Conservation (phyloP, 2,113 vertebrate species). For the Callipepla squamata region DNA sequence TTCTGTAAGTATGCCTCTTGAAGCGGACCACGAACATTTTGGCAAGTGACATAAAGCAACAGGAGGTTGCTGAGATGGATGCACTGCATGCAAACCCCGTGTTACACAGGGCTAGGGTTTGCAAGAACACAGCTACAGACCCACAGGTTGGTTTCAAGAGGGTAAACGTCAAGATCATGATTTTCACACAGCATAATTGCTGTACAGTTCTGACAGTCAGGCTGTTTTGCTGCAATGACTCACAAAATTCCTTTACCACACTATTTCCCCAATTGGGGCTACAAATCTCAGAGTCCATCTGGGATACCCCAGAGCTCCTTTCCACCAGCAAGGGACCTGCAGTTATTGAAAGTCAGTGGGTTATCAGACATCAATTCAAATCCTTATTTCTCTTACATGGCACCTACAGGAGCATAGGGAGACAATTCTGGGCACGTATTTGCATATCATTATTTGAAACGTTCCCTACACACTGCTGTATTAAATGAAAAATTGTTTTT, state of each 20-base stretch:
- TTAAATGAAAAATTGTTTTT: neutral
- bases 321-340: neutral
- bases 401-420: neutral
- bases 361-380: neutral
- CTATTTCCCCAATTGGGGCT: neutral
- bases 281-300: neutral
- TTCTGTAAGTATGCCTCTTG: neutral
- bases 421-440: rapidly evolving
- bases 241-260: neutral
- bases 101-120: neutral
- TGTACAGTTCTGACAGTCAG: neutral
- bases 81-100: neutral
- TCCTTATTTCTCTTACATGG: rapidly evolving
- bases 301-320: neutral
- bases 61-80: neutral
- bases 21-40: neutral
- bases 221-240: neutral
- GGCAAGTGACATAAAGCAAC: neutral
- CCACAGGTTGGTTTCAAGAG: neutral
- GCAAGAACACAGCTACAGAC: neutral
- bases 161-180: neutral
- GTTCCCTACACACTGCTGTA: rapidly evolving
- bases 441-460: neutral
- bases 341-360: neutral
- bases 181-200: neutral